Evolutionary conservation across 2,113 vertebrate species (phyloP).

Genomic region (Oplegnathus fasciatus): DNA sequence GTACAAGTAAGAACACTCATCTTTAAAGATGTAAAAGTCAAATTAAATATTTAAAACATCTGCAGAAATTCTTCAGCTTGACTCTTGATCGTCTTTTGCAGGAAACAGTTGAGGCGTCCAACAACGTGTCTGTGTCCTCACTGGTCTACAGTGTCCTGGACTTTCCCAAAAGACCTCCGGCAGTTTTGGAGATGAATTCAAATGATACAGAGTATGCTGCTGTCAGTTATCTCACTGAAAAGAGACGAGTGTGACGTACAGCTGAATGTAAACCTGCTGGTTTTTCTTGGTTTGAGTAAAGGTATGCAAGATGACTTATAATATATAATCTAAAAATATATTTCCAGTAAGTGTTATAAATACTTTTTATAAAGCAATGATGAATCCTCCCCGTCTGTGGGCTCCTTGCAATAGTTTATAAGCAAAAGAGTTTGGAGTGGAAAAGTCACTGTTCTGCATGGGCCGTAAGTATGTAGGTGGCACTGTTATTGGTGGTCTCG

Average conservation of each 20-base stretch:
- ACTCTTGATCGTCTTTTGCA: constrained; percentile 23
- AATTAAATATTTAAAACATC: neutral
- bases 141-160: constrained; percentile 75
- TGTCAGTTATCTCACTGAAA: constrained; percentile 48
- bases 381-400: neutral
- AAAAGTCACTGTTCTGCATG: neutral
- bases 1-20: constrained; percentile 51
- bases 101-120: constrained; percentile 29
- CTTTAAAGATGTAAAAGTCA: neutral
- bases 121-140: neutral
- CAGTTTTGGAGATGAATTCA: constrained; percentile 1
- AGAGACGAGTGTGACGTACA: neutral
- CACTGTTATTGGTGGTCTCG: neutral
- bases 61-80: neutral
- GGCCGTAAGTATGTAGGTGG: neutral
- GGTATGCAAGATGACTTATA: neutral
- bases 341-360: constrained; percentile 2
- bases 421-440: neutral
- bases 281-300: constrained; percentile 2
- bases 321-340: constrained; percentile 16
- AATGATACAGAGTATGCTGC: constrained; percentile 62
- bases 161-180: constrained; percentile 65
- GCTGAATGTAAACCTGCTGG: neutral
- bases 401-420: constrained; percentile 1
- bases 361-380: neutral